A percentile compares a stretch with the other conserved stretches of the same genome.
Evolutionary conservation across 2,888 invertebrate species (phyloP).

Genomic region (Hirtodrosophila trivittata): DNA sequence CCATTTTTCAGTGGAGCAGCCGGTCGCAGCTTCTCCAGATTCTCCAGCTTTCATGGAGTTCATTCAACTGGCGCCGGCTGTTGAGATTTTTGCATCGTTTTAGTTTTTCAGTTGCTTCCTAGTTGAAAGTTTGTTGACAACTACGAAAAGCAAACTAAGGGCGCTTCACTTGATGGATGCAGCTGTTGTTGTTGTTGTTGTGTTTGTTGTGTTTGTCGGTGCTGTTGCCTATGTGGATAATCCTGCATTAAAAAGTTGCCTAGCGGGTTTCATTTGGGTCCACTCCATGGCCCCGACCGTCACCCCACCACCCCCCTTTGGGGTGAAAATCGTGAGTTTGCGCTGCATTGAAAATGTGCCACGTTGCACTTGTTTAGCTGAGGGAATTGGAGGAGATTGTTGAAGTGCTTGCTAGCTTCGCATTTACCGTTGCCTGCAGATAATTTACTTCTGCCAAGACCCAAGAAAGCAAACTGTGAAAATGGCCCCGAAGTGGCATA

Average conservation of each 20-base stretch:
- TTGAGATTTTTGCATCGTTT: constrained; percentile 54
- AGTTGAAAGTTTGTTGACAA: constrained; percentile 63
- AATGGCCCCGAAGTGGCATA: constrained; percentile 51
- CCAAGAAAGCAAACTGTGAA: constrained; percentile 56
- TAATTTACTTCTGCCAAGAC: constrained; percentile 55
- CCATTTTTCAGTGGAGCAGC: constrained; percentile 46
- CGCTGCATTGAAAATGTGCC: constrained; percentile 67
- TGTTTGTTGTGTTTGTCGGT: constrained; percentile 60
- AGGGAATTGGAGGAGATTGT: constrained; percentile 48
- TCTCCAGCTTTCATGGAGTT: constrained; percentile 51
- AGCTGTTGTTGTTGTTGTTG: constrained; percentile 41
- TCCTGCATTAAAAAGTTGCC: constrained; percentile 71
- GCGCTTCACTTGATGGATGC: constrained; percentile 72
- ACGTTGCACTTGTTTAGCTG: constrained; percentile 69
- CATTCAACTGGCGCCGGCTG: constrained; percentile 74
- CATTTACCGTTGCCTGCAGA: constrained; percentile 65
- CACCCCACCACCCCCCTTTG: constrained; percentile 25
- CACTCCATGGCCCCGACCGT: constrained; percentile 2
- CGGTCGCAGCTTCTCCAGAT: constrained; percentile 5
- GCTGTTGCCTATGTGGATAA: constrained; percentile 51
- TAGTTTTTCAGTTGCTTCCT: constrained; percentile 49
- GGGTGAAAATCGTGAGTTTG: constrained; percentile 75
- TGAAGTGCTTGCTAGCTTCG: constrained; percentile 38
- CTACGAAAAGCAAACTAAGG: constrained; percentile 56
- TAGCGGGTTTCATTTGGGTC: constrained; percentile 43